These are phyloP conservation scores for Cephus nigrinus DNA, from an alignment of 2,888 invertebrate genomes.

Conservation along the genomic window DNA sequence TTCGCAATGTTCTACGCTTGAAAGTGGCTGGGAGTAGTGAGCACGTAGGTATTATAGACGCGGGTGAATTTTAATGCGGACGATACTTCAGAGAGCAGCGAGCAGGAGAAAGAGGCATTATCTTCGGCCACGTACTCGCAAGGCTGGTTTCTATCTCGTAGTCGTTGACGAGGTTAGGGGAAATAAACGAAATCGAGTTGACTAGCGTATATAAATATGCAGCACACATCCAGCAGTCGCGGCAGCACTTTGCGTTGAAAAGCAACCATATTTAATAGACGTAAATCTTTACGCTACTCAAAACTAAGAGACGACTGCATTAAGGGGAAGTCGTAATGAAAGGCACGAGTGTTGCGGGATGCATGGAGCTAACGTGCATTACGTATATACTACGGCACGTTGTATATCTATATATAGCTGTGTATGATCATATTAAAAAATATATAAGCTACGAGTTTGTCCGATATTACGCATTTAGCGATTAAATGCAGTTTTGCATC, in stretches of 20 bases:
- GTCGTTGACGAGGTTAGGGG: neutral
- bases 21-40: too few relatives aligned
- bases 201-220: neutral
- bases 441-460: too few relatives aligned
- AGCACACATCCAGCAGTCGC: neutral
- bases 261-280: slow-evolving; percentile 45
- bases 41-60: too few relatives aligned
- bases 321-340: slow-evolving; percentile 26
- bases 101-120: neutral
- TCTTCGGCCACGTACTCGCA: neutral
- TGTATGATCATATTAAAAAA: too few relatives aligned
- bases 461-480: too few relatives aligned
- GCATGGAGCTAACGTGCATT: too few relatives aligned
- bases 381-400: too few relatives aligned
- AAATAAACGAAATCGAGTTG: slow-evolving; percentile 1
- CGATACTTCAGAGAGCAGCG: too few relatives aligned
- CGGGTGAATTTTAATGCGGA: too few relatives aligned
- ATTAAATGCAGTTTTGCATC: too few relatives aligned
- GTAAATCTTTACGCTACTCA: slow-evolving; percentile 34
- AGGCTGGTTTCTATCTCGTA: neutral
- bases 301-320: slow-evolving; percentile 9
- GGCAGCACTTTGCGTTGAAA: slow-evolving; percentile 40
- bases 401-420: too few relatives aligned
- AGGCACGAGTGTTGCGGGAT: slow-evolving; percentile 4
- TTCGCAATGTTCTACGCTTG: too few relatives aligned